These are phyloP conservation scores for Pegea sp. DNA, from an alignment of 23 tunicate species.

Conservation along the genomic window DNA sequence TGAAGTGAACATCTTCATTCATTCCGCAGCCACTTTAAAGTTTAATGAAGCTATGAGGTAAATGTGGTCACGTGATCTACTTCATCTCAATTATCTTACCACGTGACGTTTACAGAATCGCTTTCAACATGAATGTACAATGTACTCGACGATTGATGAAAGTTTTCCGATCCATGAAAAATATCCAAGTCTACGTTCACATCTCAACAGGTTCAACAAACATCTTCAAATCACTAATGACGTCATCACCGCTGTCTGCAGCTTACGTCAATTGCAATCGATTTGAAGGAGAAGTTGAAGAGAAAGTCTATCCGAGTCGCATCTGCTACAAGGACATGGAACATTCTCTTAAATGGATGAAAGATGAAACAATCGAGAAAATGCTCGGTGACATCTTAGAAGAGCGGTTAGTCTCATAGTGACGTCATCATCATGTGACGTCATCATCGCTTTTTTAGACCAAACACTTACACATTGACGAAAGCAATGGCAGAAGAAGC, in stretches of 20 bases:
- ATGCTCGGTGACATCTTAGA: slow-evolving; percentile 3
- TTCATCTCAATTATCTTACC: too few relatives aligned
- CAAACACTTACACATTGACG: slow-evolving; percentile 28
- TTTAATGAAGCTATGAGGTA: slow-evolving; percentile 9
- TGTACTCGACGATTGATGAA: slow-evolving; percentile 8
- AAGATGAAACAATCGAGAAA: slow-evolving; percentile 6
- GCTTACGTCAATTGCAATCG: slow-evolving; percentile 11
- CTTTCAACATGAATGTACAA: slow-evolving; percentile 15
- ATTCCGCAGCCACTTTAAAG: slow-evolving; percentile 11
- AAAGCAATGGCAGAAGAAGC: slow-evolving; percentile 25
- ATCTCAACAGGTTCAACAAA: slow-evolving; percentile 14
- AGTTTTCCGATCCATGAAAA: background rate
- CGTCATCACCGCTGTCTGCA: background rate
- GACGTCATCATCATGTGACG: background rate
- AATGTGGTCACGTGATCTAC: too few relatives aligned
- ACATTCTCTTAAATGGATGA: slow-evolving; percentile 13
- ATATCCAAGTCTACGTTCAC: slow-evolving; percentile 10
- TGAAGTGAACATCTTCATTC: slow-evolving; percentile 6
- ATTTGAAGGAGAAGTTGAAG: background rate
- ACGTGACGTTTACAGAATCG: too few relatives aligned
- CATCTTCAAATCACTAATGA: background rate
- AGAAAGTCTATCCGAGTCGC: slow-evolving; percentile 6
- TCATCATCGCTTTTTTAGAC: slow-evolving; percentile 2
- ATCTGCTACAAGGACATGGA: slow-evolving; percentile 17
- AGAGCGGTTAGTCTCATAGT: slow-evolving; percentile 3